A percentile compares a stretch with the other conserved stretches of the same genome.
Evolutionary conservation across 1,140 invertebrate genomes (phyloP).

Genomic region (Kradibia gibbosae): DNA sequence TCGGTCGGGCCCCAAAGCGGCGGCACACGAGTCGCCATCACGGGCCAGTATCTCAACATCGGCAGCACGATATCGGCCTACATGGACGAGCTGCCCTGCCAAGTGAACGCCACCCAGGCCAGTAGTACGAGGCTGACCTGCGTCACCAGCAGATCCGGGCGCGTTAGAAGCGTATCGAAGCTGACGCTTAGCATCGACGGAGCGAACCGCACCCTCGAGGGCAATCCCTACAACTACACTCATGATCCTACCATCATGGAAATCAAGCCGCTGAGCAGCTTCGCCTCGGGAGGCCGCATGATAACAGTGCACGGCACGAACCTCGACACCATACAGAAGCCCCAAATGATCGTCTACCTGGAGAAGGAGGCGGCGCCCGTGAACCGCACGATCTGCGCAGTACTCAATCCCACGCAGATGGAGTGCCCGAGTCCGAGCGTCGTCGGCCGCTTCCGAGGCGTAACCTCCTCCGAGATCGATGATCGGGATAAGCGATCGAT

Average conservation of each 20-base stretch:
- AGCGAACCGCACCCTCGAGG: constrained; percentile 80
- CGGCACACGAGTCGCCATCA: constrained; percentile 92
- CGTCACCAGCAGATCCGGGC: constrained; percentile 82
- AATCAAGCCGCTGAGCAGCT: constrained; percentile 90
- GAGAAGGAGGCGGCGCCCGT: constrained; percentile 80
- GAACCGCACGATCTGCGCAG: constrained; percentile 87
- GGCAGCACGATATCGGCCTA: constrained; percentile 91
- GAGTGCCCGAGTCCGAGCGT: constrained; percentile 92
- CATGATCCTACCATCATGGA: constrained; percentile 95
- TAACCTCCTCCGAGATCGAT: neutral
- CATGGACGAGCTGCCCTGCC: constrained; percentile 90
- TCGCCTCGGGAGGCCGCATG: constrained; percentile 92
- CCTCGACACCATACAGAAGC: constrained; percentile 91
- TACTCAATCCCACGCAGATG: constrained; percentile 92
- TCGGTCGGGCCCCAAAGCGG: constrained; percentile 92
- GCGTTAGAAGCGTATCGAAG: constrained; percentile 74
- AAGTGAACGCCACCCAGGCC: constrained; percentile 89
- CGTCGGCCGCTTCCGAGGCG: constrained; percentile 61
- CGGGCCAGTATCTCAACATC: constrained; percentile 93
- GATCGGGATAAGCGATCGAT: constrained; percentile 22
- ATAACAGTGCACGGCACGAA: constrained; percentile 94
- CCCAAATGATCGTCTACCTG: constrained; percentile 88
- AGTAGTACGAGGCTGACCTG: constrained; percentile 92
- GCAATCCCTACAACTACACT: constrained; percentile 89
- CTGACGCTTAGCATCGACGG: constrained; percentile 88